These are phyloP conservation scores for Cisticola juncidis DNA, from an alignment of 2,113 vertebrate species.

Conservation along the genomic window DNA sequence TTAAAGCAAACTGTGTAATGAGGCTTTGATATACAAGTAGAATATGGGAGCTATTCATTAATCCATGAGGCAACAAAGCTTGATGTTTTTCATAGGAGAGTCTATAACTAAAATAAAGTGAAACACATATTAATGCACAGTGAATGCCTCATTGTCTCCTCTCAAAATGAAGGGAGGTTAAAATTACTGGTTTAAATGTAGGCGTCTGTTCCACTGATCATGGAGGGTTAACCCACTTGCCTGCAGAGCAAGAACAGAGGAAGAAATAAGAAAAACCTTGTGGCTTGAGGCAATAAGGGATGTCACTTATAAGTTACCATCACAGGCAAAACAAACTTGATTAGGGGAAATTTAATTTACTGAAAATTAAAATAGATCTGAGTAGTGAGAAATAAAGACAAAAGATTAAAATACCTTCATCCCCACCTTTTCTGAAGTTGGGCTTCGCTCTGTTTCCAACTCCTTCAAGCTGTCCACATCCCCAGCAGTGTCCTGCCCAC, in stretches of 20 bases:
- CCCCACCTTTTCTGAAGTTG: not conserved
- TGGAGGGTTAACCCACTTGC: not conserved
- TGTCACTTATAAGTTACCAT: not conserved
- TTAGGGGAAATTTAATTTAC: not conserved
- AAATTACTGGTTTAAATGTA: not conserved
- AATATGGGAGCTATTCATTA: not conserved
- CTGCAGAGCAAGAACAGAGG: not conserved
- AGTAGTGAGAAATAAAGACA: not conserved
- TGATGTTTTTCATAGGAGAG: not conserved
- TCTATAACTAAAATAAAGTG: not conserved
- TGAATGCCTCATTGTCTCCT: not conserved
- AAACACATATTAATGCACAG: not conserved
- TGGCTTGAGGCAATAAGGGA: not conserved
- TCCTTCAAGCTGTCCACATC: not conserved
- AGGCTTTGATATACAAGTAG: not conserved
- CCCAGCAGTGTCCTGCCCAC: not conserved
- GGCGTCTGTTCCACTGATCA: not conserved
- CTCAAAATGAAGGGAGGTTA: not conserved
- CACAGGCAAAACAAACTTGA: not conserved
- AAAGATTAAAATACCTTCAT: not conserved
- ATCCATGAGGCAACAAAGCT: not conserved
- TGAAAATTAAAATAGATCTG: not conserved
- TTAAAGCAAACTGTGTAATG: not conserved
- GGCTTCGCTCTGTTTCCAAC: not conserved
- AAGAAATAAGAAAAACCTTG: not conserved